Conservation (phyloP, 2,113 vertebrate species). For the Callorhinus ursinus region DNA sequence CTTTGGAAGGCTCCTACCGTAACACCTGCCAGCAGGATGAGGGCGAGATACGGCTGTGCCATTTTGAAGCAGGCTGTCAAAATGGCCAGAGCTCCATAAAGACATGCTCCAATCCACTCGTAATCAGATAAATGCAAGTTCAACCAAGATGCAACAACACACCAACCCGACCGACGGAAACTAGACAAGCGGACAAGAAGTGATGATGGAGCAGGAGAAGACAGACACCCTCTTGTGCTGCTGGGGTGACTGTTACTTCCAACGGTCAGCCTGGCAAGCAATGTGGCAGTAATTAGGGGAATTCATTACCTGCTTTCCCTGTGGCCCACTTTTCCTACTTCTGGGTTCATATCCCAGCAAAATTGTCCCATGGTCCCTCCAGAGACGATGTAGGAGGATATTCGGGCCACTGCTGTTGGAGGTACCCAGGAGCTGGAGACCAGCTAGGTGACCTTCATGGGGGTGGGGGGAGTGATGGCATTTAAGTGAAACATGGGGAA, state of each 20-base stretch:
- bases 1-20: not conserved
- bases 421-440: not conserved
- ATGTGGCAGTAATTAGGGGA: not conserved
- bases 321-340: not conserved
- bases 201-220: fast-evolving
- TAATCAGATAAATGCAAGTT: not conserved
- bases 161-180: not conserved
- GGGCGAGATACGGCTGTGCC: not conserved
- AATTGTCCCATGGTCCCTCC: not conserved
- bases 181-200: fast-evolving
- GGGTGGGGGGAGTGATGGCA: not conserved
- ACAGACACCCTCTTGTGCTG: not conserved
- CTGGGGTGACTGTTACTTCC: fast-evolving
- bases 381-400: not conserved
- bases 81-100: not conserved
- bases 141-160: not conserved
- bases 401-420: not conserved
- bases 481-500: not conserved
- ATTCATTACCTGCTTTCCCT: not conserved
- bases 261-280: not conserved
- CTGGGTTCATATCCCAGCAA: not conserved
- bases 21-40: not conserved
- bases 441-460: not conserved
- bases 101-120: not conserved
- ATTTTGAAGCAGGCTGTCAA: not conserved